phyloP scores from a whole-genome alignment of 2,113 vertebrate genomes.

The Phalacrocorax pelagicus region DNA sequence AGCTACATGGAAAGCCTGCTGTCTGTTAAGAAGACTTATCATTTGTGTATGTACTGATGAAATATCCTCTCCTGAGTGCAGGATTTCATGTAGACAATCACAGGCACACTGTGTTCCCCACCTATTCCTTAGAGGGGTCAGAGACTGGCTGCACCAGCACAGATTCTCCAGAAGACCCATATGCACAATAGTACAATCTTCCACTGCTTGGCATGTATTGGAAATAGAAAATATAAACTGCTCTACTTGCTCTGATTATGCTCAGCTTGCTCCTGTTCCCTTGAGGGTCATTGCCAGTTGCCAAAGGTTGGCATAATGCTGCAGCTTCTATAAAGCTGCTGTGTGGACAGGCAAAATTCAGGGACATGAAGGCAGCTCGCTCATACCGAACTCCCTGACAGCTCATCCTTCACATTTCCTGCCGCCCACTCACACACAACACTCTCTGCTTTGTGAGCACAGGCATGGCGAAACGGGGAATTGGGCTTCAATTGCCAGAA shows the following conservation, averaged over 20 bases:
- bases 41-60: background rate
- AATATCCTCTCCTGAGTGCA: background rate
- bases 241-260: background rate
- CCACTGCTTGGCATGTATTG: background rate
- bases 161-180: background rate
- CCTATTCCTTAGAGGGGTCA: background rate
- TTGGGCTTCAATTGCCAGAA: background rate
- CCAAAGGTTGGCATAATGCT: background rate
- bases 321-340: background rate
- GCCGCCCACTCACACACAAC: background rate
- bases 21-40: background rate
- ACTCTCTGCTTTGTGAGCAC: background rate
- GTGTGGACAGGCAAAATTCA: background rate
- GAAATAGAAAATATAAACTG: background rate
- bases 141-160: background rate
- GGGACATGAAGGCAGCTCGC: background rate
- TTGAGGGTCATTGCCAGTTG: background rate
- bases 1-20: background rate
- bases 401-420: constrained; percentile 9
- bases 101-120: background rate
- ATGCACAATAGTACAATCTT: accelerated
- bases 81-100: background rate
- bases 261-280: background rate
- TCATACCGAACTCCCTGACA: background rate
- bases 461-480: background rate